These are phyloP conservation scores for Monomorium pharaonis DNA, from an alignment of 1,140 invertebrate genomes.

Conservation along the genomic window DNA sequence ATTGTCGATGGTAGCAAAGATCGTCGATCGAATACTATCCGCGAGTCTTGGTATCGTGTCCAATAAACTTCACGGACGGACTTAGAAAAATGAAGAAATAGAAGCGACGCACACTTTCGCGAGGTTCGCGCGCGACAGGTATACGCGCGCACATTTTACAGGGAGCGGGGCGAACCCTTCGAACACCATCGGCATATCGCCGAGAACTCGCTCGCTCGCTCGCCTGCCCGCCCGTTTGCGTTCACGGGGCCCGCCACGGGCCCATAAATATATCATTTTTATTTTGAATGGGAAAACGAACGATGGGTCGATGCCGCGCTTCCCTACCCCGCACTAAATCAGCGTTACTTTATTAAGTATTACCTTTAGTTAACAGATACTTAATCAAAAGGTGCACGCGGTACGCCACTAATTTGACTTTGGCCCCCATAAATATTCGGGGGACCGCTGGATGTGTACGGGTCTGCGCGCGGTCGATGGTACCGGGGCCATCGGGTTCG, in stretches of 20 bases:
- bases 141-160: constrained; percentile 24
- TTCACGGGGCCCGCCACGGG: constrained; percentile 45
- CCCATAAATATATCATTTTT: constrained; percentile 85
- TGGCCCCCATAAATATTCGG: constrained; percentile 85
- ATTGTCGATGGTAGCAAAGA: constrained; percentile 16
- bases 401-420: constrained; percentile 86
- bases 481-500: constrained; percentile 46
- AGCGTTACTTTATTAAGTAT: constrained; percentile 86
- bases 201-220: constrained; percentile 43
- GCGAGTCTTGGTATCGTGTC: neutral
- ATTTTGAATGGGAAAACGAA: constrained; percentile 85
- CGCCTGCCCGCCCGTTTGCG: constrained; percentile 2
- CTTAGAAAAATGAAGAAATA: constrained; percentile 13
- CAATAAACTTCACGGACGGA: constrained; percentile 24
- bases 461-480: constrained; percentile 41
- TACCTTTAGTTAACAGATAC: constrained; percentile 86
- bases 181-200: constrained; percentile 71
- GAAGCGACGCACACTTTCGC: constrained; percentile 36
- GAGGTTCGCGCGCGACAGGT: constrained; percentile 22
- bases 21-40: constrained; percentile 5
- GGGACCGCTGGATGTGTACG: constrained; percentile 71
- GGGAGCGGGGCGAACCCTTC: constrained; percentile 53
- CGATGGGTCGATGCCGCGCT: constrained; percentile 78
- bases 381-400: constrained; percentile 86
- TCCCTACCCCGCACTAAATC: constrained; percentile 82